phyloP scores from a whole-genome alignment of 1,140 invertebrate genomes.

The Heliconius nattereri region DNA sequence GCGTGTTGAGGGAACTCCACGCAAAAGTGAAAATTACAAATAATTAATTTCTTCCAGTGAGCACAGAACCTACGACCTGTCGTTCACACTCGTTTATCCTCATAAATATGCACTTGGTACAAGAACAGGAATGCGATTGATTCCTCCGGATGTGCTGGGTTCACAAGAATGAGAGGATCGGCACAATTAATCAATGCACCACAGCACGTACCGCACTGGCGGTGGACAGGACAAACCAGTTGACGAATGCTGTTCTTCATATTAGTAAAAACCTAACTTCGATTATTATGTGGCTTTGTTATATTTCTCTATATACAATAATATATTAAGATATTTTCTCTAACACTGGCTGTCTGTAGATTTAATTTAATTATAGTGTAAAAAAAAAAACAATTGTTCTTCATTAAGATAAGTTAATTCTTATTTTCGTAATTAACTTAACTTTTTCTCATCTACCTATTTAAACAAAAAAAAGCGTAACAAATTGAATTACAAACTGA shows the following conservation, averaged over 20 bases:
- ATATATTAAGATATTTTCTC: neutral
- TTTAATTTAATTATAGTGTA: neutral
- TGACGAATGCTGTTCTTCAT: constrained; percentile 37
- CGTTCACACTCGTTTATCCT: no score
- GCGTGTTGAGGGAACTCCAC: no score
- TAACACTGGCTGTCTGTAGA: neutral
- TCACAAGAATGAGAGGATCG: constrained; percentile 50
- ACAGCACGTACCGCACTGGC: constrained; percentile 15
- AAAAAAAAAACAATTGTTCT: neutral
- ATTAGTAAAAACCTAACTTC: neutral
- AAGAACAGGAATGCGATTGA: constrained; percentile 30
- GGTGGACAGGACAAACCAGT: constrained; percentile 57
- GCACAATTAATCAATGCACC: constrained; percentile 67
- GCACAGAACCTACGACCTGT: no score
- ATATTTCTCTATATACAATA: neutral
- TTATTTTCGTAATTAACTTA: neutral
- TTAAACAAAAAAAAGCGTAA: constrained; percentile 27
- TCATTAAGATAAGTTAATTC: neutral
- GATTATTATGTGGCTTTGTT: neutral
- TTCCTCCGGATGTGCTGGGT: constrained; percentile 55
- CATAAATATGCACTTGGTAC: constrained; percentile 22
- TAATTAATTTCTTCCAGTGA: no score
- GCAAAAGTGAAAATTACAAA: no score
- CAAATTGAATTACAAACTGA: constrained; percentile 38
- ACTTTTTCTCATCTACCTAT: constrained; percentile 2